phyloP scores from a whole-genome alignment of 1,140 invertebrate species.

The Elymnias hypermnestra region DNA sequence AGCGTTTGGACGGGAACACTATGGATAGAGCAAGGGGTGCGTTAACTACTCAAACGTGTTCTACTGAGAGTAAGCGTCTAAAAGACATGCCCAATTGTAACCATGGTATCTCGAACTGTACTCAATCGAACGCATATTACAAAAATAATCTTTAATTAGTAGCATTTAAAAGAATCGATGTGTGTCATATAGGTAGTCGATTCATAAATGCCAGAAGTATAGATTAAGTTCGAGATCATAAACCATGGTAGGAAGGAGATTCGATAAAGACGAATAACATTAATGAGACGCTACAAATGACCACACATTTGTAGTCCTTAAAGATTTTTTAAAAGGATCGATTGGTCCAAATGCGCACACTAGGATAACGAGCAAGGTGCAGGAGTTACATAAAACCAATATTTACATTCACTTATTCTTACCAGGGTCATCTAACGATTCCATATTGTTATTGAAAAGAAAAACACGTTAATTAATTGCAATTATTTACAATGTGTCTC shows the following conservation, averaged over 20 bases:
- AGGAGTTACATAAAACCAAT: constrained; percentile 25
- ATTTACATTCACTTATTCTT: constrained; percentile 46
- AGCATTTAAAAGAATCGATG: too few species aligned
- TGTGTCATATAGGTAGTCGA: too few species aligned
- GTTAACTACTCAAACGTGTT: constrained; percentile 27
- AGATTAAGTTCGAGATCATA: constrained; percentile 21
- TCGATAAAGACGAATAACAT: constrained; percentile 11
- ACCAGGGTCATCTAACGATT: constrained; percentile 61
- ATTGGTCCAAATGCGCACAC: constrained; percentile 12
- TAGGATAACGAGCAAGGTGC: constrained; percentile 26
- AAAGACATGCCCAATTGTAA: constrained; percentile 34
- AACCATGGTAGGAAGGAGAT: constrained; percentile 26
- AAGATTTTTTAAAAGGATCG: too few species aligned
- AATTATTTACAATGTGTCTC: constrained; percentile 19
- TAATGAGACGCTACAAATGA: constrained; percentile 21
- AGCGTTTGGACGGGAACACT: constrained; percentile 5
- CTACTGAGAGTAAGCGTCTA: constrained; percentile 34
- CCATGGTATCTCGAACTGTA: constrained; percentile 34
- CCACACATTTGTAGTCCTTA: constrained; percentile 12
- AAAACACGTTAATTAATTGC: constrained; percentile 53
- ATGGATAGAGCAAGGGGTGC: constrained; percentile 30
- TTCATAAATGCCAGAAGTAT: too few species aligned
- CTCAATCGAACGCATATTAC: too few species aligned
- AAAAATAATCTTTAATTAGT: too few species aligned
- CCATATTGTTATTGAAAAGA: constrained; percentile 64